These are phyloP conservation scores for Abrostola tripartita DNA, from an alignment of 2,888 invertebrate genomes.

Conservation along the genomic window DNA sequence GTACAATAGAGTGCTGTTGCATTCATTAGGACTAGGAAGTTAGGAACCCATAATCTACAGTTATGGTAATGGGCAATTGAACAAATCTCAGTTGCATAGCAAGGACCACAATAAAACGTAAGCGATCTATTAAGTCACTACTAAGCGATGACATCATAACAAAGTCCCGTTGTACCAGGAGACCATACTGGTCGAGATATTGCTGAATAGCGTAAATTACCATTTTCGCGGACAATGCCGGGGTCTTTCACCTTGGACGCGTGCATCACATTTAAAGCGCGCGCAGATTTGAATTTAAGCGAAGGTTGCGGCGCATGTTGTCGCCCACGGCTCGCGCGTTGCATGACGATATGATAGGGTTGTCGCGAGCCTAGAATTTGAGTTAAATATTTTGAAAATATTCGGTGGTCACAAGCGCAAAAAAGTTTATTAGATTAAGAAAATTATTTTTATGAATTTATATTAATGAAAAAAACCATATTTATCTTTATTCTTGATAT, in stretches of 20 bases:
- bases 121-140: slow-evolving; percentile 31
- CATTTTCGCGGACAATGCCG: slow-evolving; percentile 58
- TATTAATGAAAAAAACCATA: too few relatives aligned
- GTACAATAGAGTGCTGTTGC: background rate
- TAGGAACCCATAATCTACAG: slow-evolving; percentile 1
- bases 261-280: slow-evolving; percentile 64
- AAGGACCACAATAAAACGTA: slow-evolving; percentile 32
- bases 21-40: background rate
- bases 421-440: too few relatives aligned
- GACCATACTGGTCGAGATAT: slow-evolving; percentile 49
- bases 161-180: slow-evolving; percentile 51
- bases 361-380: slow-evolving; percentile 28
- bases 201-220: slow-evolving; percentile 61
- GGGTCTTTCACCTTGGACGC: slow-evolving; percentile 62
- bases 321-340: slow-evolving; percentile 65
- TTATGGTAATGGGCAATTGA: background rate
- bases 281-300: slow-evolving; percentile 66
- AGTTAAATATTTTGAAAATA: background rate
- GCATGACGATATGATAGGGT: slow-evolving; percentile 61
- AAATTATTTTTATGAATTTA: too few relatives aligned
- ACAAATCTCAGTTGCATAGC: slow-evolving; percentile 15
- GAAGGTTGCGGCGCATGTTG: slow-evolving; percentile 62
- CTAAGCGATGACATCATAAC: slow-evolving; percentile 47
- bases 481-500: background rate
- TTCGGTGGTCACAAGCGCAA: too few relatives aligned